Evolutionary conservation across 2,888 invertebrate species (phyloP).

Genomic region (Xestobium rufovillosum): DNA sequence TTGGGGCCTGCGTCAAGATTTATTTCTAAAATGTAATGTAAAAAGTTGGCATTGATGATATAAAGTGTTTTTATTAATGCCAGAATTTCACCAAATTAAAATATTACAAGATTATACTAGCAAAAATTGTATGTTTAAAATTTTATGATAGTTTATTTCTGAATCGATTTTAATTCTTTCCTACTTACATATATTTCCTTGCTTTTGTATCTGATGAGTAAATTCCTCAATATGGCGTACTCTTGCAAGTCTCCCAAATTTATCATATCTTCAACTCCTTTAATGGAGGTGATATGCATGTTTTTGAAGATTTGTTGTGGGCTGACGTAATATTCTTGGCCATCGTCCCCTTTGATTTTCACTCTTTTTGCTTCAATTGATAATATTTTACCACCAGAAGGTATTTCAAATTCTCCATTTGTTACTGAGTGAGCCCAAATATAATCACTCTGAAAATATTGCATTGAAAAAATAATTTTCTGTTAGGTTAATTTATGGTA

Average conservation of each 20-base stretch:
- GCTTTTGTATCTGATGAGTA: slow-evolving; percentile 80
- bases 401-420: slow-evolving; percentile 71
- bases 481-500: slow-evolving; percentile 4
- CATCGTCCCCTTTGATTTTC: slow-evolving; percentile 77
- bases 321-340: slow-evolving; percentile 58
- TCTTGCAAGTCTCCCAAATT: slow-evolving; percentile 91
- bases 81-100: too few relatives aligned
- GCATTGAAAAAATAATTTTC: too few relatives aligned
- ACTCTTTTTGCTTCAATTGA: slow-evolving; percentile 68
- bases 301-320: slow-evolving; percentile 58
- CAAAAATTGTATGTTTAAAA: slow-evolving; percentile 1
- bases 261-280: slow-evolving; percentile 93
- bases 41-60: too few relatives aligned
- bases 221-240: slow-evolving; percentile 84
- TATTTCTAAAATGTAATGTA: too few relatives aligned
- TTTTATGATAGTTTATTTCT: slow-evolving; percentile 7
- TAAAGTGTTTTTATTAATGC: too few relatives aligned
- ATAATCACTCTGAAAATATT: slow-evolving; percentile 67
- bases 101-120: not conserved
- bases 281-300: slow-evolving; percentile 71
- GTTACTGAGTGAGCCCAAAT: slow-evolving; percentile 79
- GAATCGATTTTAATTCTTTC: slow-evolving; percentile 3
- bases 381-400: slow-evolving; percentile 76
- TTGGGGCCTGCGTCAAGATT: too few relatives aligned
- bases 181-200: slow-evolving; percentile 84